Conservation (phyloP, 2,888 invertebrate species). For the Gryllus longicercus region DNA sequence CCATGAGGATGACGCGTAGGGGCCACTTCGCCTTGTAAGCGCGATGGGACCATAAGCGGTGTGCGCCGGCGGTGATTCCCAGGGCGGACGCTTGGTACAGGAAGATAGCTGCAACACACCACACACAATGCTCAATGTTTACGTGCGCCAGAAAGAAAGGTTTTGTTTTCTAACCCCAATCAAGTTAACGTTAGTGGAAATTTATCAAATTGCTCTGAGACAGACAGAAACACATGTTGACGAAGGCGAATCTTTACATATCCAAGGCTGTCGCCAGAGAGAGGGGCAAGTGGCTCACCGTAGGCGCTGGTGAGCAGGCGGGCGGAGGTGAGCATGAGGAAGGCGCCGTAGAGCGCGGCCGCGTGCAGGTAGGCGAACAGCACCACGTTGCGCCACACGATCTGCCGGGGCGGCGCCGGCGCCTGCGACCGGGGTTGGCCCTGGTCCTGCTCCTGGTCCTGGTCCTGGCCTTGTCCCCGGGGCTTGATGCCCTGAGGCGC, state of each 20-base stretch:
- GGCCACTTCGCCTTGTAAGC: constrained; percentile 94
- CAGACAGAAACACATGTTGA: too few relatives aligned
- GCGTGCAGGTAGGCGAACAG: constrained; percentile 72
- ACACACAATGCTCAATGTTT: too few relatives aligned
- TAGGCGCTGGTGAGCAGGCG: constrained; percentile 67
- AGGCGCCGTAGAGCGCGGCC: constrained; percentile 72
- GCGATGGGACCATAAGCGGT: constrained; percentile 92
- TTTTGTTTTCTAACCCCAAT: too few relatives aligned
- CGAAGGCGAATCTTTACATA: too few relatives aligned
- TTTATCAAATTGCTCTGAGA: too few relatives aligned
- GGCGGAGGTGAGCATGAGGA: constrained; percentile 68
- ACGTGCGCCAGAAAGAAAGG: too few relatives aligned
- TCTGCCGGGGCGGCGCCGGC: constrained; percentile 40
- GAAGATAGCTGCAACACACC: constrained; percentile 59
- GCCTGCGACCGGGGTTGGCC: constrained; percentile 26
- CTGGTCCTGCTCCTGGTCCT: too few relatives aligned
- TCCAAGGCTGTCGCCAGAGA: too few relatives aligned
- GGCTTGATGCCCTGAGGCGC: too few relatives aligned
- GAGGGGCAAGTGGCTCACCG: constrained; percentile 56
- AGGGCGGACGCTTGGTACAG: constrained; percentile 76
- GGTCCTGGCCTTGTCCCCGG: too few relatives aligned
- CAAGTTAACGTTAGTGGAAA: too few relatives aligned
- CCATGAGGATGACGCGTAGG: constrained; percentile 69
- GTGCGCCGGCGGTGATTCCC: constrained; percentile 96
- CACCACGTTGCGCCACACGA: constrained; percentile 81